Evolutionary conservation across 2,797 vertebrate species (phyloP).

Genomic region (Melanotaenia nigrans): DNA sequence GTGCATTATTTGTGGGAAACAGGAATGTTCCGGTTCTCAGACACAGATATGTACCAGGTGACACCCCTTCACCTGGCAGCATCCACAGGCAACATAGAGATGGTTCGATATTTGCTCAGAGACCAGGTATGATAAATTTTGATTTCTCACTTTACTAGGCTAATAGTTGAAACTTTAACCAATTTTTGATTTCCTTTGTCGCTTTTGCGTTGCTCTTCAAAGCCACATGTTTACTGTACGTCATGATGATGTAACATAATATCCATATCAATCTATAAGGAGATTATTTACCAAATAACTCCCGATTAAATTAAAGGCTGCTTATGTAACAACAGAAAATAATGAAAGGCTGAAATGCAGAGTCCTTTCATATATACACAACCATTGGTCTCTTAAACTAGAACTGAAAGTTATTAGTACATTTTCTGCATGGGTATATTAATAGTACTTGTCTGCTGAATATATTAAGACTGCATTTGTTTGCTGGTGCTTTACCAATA

Average conservation of each 20-base stretch:
- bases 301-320: too few relatives aligned
- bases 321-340: background rate
- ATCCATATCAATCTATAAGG: background rate
- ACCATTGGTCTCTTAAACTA: background rate
- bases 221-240: background rate
- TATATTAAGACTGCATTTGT: background rate
- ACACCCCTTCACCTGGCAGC: slow-evolving; percentile 85
- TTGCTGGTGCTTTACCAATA: background rate
- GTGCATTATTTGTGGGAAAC: slow-evolving; percentile 86
- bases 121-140: slow-evolving; percentile 66
- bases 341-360: too few relatives aligned
- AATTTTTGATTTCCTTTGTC: background rate
- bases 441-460: background rate
- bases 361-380: background rate
- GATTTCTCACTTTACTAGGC: background rate
- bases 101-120: slow-evolving; percentile 82
- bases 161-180: background rate
- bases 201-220: background rate
- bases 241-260: background rate
- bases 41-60: slow-evolving; percentile 80
- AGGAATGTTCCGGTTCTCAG: slow-evolving; percentile 83
- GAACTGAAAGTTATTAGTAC: background rate
- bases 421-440: background rate
- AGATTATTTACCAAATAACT: background rate
- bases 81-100: slow-evolving; percentile 82